Conservation (phyloP, 2,797 vertebrate species). For the Coccyzus lansbergi region DNA sequence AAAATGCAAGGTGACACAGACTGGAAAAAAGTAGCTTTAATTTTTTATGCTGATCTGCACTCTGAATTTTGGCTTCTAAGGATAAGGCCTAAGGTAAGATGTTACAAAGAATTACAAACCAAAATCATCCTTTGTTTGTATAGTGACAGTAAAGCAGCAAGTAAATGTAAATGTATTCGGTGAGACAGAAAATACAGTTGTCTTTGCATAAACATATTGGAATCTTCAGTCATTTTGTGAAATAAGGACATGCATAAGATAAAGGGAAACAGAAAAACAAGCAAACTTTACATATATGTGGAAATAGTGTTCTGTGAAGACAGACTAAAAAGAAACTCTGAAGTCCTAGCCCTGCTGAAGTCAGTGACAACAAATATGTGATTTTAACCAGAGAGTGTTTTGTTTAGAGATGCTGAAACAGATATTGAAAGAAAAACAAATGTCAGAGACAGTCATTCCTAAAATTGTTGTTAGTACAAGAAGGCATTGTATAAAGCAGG, state of each 20-base stretch:
- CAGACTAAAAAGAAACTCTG: neutral
- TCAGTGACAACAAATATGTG: neutral
- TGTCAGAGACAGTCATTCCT: neutral
- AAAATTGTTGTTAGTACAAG: neutral
- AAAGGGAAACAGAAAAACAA: neutral
- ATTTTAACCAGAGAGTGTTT: neutral
- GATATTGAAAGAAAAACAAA: neutral
- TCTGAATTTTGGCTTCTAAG: neutral
- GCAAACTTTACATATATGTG: neutral
- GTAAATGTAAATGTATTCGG: neutral
- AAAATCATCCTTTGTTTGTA: neutral
- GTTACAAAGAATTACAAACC: neutral
- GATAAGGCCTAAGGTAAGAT: neutral
- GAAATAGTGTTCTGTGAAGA: neutral
- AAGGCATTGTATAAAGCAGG: neutral
- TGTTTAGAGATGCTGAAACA: constrained; percentile 14
- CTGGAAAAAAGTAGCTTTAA: neutral
- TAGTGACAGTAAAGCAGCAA: neutral
- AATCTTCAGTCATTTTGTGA: neutral
- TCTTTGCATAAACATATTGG: neutral
- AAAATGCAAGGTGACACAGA: neutral
- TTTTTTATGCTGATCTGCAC: neutral
- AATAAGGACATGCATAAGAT: neutral
- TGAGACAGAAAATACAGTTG: neutral
- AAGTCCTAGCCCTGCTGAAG: neutral